phyloP scores from a whole-genome alignment of 2,797 vertebrate species.

The Anas acuta region DNA sequence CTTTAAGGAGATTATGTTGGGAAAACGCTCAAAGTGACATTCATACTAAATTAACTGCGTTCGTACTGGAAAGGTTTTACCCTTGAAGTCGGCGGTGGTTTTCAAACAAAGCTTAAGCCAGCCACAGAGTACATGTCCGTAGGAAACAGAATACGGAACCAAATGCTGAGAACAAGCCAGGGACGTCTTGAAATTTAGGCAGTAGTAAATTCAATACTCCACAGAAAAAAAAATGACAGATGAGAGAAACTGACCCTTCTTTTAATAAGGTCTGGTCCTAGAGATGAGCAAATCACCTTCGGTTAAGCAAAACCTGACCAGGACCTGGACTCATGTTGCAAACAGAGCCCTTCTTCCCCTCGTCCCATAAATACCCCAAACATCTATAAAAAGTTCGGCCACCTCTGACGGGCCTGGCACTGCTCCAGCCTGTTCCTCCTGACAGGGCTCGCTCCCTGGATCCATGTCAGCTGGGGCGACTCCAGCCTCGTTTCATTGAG shows the following conservation, averaged over 20 bases:
- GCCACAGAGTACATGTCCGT: neutral
- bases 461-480: constrained; percentile 27
- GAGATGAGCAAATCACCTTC: neutral
- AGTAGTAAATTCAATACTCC: constrained; percentile 17
- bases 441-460: constrained; percentile 51
- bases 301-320: neutral
- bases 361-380: neutral
- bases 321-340: rapidly evolving
- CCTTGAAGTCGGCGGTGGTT: constrained; percentile 30
- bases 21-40: constrained; percentile 55
- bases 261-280: neutral
- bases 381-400: constrained; percentile 10
- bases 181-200: neutral
- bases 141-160: constrained; percentile 32
- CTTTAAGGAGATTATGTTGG: constrained; percentile 57
- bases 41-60: constrained; percentile 18
- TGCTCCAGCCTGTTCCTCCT: neutral
- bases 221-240: neutral
- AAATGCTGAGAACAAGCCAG: constrained; percentile 5
- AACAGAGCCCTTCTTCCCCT: neutral
- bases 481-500: constrained; percentile 60
- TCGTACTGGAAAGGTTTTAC: constrained; percentile 1
- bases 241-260: neutral
- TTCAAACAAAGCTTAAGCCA: constrained; percentile 29
- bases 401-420: constrained; percentile 14